phyloP scores from a whole-genome alignment of 2,113 vertebrate species.

The Scytalopus superciliaris region DNA sequence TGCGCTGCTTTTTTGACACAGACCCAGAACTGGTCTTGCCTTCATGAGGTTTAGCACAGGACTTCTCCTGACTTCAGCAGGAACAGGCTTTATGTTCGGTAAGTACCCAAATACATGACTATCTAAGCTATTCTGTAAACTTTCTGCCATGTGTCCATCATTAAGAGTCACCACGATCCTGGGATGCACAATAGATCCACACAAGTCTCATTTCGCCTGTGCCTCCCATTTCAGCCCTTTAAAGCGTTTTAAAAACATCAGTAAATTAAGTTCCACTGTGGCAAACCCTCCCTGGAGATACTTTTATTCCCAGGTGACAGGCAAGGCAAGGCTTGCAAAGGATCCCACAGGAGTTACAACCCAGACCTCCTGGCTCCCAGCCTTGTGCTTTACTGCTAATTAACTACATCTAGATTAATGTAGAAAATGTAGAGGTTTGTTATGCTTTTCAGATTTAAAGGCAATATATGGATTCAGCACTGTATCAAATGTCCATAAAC shows the following conservation, averaged over 20 bases:
- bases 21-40: not conserved
- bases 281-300: constrained; percentile 18
- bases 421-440: constrained; percentile 35
- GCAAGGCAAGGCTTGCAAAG: constrained; percentile 27
- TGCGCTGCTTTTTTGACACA: not conserved
- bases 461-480: constrained; percentile 35
- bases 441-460: constrained; percentile 47
- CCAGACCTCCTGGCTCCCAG: constrained; percentile 56
- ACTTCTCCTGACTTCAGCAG: not conserved
- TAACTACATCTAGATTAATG: constrained; percentile 34
- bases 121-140: not conserved
- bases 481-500: constrained; percentile 50
- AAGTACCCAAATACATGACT: not conserved
- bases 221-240: not conserved
- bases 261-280: constrained; percentile 20
- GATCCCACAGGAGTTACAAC: constrained; percentile 12
- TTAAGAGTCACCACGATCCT: not conserved
- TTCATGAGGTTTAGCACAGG: not conserved
- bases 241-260: constrained; percentile 38
- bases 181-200: not conserved
- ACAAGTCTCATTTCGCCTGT: not conserved
- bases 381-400: constrained; percentile 39
- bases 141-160: not conserved
- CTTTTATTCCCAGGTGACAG: constrained; percentile 49
- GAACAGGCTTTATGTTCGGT: not conserved